Conservation (phyloP, 2,888 invertebrate genomes). For the Phasia obesa region DNA sequence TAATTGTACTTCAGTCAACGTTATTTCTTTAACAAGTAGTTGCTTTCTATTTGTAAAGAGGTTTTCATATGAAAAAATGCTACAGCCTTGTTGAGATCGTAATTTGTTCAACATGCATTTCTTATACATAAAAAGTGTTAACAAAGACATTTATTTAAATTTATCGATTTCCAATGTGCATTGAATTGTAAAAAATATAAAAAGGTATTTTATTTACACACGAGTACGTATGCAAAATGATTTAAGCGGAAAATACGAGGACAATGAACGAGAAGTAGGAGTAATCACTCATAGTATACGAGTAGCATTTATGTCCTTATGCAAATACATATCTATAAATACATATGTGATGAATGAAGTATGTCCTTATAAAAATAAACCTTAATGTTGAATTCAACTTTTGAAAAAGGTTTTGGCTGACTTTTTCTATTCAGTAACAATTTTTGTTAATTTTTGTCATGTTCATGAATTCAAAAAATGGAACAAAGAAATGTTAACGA, state of each 20-base stretch:
- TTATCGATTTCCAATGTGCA: conserved; percentile 43
- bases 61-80: background rate
- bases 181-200: conserved; percentile 19
- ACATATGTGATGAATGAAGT: no score
- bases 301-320: background rate
- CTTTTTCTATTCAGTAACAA: background rate
- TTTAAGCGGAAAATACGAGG: conserved; percentile 3
- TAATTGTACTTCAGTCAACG: background rate
- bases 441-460: conserved; percentile 36
- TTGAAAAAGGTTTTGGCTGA: no score
- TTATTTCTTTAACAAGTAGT: background rate
- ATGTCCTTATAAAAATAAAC: background rate
- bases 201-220: conserved; percentile 23
- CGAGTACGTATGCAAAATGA: conserved; percentile 8
- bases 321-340: background rate
- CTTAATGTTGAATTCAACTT: no score
- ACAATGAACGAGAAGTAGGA: background rate
- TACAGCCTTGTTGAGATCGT: background rate
- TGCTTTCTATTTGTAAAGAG: background rate
- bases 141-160: conserved; percentile 46
- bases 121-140: conserved; percentile 31
- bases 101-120: conserved; percentile 36
- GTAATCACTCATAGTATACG: no score
- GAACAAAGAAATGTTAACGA: conserved; percentile 26
- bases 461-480: background rate